Conservation (phyloP, 2,113 vertebrate species). For the Acanthisitta chloris region DNA sequence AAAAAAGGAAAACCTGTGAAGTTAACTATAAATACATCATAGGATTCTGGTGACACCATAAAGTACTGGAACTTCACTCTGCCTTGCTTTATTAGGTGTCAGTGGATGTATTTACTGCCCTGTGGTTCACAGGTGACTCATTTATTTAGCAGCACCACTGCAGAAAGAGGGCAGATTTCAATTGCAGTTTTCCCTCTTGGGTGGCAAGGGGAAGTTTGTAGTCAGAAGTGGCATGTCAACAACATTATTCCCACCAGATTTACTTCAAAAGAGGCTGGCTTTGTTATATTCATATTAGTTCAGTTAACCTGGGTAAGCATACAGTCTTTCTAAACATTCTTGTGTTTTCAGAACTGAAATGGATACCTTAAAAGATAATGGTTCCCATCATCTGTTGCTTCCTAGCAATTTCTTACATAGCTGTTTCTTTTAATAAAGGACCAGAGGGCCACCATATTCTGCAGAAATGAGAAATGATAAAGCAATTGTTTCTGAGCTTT, state of each 20-base stretch:
- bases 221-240: conserved; percentile 3
- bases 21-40: conserved; percentile 68
- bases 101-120: conserved; percentile 69
- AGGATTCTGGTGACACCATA: conserved; percentile 52
- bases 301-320: background rate
- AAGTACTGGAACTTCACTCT: conserved; percentile 64
- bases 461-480: conserved; percentile 6
- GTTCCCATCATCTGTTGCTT: background rate
- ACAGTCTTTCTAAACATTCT: background rate
- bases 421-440: background rate
- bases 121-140: conserved; percentile 63
- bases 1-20: conserved; percentile 31
- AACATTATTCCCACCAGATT: background rate
- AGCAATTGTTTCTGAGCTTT: background rate
- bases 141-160: conserved; percentile 67
- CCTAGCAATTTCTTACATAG: background rate
- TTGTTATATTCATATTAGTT: background rate
- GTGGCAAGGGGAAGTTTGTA: conserved; percentile 20
- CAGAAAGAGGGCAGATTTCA: conserved; percentile 53
- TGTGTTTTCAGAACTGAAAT: background rate
- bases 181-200: conserved; percentile 36
- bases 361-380: background rate
- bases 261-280: background rate
- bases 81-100: conserved; percentile 70
- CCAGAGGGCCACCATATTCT: background rate